Conservation (phyloP, 2,113 vertebrate genomes). For the Siniperca chuatsi region DNA sequence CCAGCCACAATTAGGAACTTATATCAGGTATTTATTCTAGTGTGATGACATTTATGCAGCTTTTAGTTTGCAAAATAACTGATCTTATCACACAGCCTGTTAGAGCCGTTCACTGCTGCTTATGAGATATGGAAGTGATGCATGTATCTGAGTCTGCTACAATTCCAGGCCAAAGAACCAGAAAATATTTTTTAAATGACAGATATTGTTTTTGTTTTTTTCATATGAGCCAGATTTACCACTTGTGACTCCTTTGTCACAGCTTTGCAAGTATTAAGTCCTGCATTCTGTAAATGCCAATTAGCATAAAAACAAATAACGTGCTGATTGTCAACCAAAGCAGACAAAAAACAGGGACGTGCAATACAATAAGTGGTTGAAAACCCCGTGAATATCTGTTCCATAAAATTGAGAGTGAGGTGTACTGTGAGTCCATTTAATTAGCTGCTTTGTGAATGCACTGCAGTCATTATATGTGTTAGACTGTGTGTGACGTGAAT, state of each 20-base stretch:
- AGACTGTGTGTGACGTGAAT: not conserved
- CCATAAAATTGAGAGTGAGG: not conserved
- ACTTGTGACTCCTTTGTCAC: not conserved
- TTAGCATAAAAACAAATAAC: not conserved
- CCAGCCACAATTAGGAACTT: slow-evolving; percentile 23
- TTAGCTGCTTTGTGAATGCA: slow-evolving; percentile 31
- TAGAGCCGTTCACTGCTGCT: slow-evolving; percentile 26
- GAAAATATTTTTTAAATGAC: slow-evolving; percentile 22
- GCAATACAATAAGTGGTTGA: not conserved
- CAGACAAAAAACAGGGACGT: not conserved
- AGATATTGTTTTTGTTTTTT: not conserved
- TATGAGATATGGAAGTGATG: slow-evolving; percentile 39
- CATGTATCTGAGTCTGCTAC: slow-evolving; percentile 37
- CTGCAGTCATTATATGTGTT: slow-evolving; percentile 1
- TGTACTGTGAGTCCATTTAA: slow-evolving; percentile 21
- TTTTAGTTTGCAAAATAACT: slow-evolving; percentile 58
- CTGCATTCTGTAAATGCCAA: not conserved
- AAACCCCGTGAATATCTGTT: slow-evolving; percentile 12
- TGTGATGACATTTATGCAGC: slow-evolving; percentile 55
- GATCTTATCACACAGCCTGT: slow-evolving; percentile 60
- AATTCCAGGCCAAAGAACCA: slow-evolving; percentile 7
- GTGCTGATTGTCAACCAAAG: not conserved
- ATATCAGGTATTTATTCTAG: slow-evolving; percentile 37
- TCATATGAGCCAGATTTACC: not conserved
- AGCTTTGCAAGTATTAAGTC: not conserved